Conservation (phyloP, 2,113 vertebrate genomes). For the Ochotona princeps region DNA sequence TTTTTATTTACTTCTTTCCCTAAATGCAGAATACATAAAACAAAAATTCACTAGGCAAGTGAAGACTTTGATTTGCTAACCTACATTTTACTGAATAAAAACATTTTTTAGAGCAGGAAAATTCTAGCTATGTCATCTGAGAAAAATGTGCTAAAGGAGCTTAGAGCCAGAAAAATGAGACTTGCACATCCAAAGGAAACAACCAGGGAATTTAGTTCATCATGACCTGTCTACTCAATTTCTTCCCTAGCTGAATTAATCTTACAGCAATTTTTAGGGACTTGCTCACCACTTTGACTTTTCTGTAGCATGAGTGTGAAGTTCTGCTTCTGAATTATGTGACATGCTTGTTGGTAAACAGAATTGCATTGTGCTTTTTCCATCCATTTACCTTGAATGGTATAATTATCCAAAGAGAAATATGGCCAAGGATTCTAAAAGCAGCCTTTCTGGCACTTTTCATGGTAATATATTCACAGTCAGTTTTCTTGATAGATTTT, state of each 20-base stretch:
- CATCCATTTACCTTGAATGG: slow-evolving; percentile 7
- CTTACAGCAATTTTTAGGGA: slow-evolving; percentile 45
- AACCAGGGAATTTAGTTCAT: slow-evolving; percentile 59
- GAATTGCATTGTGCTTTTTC: slow-evolving; percentile 36
- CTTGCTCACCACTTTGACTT: slow-evolving; percentile 7
- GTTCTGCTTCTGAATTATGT: slow-evolving; percentile 53
- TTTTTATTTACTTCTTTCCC: slow-evolving; percentile 49
- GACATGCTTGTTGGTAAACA: slow-evolving; percentile 20
- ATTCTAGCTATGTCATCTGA: slow-evolving; percentile 55
- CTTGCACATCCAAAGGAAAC: slow-evolving; percentile 41
- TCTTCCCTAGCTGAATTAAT: slow-evolving; percentile 46
- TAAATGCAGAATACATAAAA: slow-evolving; percentile 60
- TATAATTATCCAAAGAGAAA: slow-evolving; percentile 70
- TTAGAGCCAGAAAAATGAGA: slow-evolving; percentile 61
- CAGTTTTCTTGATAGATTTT: slow-evolving; percentile 65
- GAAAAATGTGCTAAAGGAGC: slow-evolving; percentile 61
- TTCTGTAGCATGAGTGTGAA: slow-evolving; percentile 32
- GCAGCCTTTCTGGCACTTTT: slow-evolving; percentile 43
- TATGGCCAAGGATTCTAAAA: slow-evolving; percentile 25
- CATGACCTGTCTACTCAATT: slow-evolving; percentile 50
- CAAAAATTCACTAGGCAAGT: slow-evolving; percentile 56
- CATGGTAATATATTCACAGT: slow-evolving; percentile 53
- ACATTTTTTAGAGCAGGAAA: slow-evolving; percentile 60
- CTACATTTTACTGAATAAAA: slow-evolving; percentile 65
- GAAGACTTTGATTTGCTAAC: slow-evolving; percentile 61